Conservation (phyloP, 2,797 vertebrate genomes). For the Poeciliopsis gracilis region DNA sequence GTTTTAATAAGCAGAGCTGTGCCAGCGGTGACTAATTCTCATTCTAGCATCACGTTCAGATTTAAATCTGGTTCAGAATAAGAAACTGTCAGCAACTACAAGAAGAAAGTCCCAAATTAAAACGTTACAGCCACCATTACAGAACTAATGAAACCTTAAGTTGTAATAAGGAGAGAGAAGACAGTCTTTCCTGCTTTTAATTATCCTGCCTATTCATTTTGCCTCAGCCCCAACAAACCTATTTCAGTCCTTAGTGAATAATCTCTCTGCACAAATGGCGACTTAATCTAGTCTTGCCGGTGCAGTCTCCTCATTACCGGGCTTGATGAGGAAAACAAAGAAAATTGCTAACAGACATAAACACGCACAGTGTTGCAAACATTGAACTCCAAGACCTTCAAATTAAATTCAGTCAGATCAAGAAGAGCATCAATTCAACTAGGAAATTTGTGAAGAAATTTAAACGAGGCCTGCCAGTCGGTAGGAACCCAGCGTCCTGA, state of each 20-base stretch:
- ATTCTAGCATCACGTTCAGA: conserved; percentile 17
- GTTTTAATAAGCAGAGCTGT: conserved; percentile 13
- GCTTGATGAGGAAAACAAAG: not conserved
- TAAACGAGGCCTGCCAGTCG: too few relatives aligned
- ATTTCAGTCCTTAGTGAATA: not conserved
- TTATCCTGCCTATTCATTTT: not conserved
- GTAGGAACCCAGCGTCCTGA: too few relatives aligned
- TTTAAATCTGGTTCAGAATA: conserved; percentile 8
- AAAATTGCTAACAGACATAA: not conserved
- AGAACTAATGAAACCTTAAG: not conserved
- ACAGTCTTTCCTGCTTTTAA: not conserved
- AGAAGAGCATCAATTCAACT: too few relatives aligned
- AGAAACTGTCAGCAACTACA: not conserved
- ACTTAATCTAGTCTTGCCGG: not conserved
- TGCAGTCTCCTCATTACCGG: not conserved
- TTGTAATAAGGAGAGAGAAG: conserved; percentile 7
- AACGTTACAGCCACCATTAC: not conserved
- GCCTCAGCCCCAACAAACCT: conserved; percentile 2
- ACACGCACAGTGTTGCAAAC: not conserved
- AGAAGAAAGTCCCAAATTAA: not conserved
- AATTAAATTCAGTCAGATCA: too few relatives aligned
- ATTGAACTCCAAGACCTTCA: too few relatives aligned
- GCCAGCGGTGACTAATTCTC: conserved; percentile 12
- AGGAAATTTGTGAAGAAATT: too few relatives aligned
- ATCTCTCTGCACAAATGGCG: not conserved